phyloP scores from a whole-genome alignment of 2,888 invertebrate species.

The Phymatocera aterrima region DNA sequence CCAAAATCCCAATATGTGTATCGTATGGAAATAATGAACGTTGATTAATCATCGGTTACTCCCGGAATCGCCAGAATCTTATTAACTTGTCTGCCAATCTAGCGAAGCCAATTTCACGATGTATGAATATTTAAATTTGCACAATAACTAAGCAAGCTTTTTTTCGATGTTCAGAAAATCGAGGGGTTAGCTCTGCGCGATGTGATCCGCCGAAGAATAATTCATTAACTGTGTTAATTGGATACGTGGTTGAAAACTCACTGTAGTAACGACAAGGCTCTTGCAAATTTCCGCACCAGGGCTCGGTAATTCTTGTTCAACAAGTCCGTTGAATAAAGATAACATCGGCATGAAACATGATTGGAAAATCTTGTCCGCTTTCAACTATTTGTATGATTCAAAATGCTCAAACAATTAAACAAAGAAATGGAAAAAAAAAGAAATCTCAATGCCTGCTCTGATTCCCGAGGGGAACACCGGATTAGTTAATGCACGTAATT shows the following conservation, averaged over 20 bases:
- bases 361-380: slow-evolving; percentile 7
- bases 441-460: slow-evolving; percentile 10
- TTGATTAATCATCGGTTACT: not conserved
- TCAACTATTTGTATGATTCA: not conserved
- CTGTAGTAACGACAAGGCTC: slow-evolving; percentile 12
- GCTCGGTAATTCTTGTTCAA: not conserved
- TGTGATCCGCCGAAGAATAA: not conserved
- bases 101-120: not conserved
- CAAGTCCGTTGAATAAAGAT: not conserved
- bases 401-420: slow-evolving; percentile 13
- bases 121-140: not conserved
- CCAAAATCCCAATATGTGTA: not conserved
- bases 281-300: not conserved
- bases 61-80: not conserved
- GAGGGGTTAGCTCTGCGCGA: not conserved
- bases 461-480: not conserved
- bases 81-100: not conserved
- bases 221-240: not conserved
- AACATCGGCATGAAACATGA: not conserved
- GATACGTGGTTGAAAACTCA: slow-evolving; percentile 16
- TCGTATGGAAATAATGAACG: not conserved
- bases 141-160: not conserved
- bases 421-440: not conserved
- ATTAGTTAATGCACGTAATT: not conserved
- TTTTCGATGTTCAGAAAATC: not conserved